Conservation (phyloP, 2,113 vertebrate species). For the Ifrita kowaldi region DNA sequence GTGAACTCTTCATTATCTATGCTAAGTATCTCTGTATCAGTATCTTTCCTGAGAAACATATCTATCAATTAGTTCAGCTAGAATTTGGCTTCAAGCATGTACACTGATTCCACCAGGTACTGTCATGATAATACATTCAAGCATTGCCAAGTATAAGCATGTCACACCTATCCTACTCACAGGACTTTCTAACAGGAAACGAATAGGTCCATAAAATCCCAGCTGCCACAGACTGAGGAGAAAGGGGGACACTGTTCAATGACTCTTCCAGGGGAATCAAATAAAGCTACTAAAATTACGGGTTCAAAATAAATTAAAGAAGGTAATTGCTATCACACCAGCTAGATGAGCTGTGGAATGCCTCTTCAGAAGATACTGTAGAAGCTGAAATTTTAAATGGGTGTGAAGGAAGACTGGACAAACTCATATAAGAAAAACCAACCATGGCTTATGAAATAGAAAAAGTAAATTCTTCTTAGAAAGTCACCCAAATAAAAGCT, state of each 20-base stretch:
- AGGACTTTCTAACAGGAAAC: not conserved
- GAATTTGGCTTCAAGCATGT: not conserved
- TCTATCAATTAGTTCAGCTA: not conserved
- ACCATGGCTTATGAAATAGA: not conserved
- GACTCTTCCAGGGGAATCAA: not conserved
- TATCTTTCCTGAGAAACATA: not conserved
- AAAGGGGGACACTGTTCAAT: not conserved
- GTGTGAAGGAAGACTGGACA: not conserved
- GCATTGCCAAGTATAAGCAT: not conserved
- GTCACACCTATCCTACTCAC: not conserved
- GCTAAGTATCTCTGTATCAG: not conserved
- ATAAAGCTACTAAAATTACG: not conserved
- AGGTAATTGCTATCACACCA: not conserved
- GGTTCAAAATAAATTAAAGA: not conserved
- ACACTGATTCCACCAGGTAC: not conserved
- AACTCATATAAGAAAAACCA: not conserved
- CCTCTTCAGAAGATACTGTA: not conserved
- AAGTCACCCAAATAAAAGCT: not conserved
- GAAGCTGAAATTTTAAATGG: not conserved
- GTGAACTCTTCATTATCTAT: not conserved
- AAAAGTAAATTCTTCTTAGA: not conserved
- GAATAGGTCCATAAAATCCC: not conserved
- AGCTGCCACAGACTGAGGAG: not conserved
- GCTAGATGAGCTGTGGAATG: not conserved
- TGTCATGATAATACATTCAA: not conserved